Evolutionary conservation across 1,140 invertebrate genomes (phyloP).

Genomic region (Drosophila orena): DNA sequence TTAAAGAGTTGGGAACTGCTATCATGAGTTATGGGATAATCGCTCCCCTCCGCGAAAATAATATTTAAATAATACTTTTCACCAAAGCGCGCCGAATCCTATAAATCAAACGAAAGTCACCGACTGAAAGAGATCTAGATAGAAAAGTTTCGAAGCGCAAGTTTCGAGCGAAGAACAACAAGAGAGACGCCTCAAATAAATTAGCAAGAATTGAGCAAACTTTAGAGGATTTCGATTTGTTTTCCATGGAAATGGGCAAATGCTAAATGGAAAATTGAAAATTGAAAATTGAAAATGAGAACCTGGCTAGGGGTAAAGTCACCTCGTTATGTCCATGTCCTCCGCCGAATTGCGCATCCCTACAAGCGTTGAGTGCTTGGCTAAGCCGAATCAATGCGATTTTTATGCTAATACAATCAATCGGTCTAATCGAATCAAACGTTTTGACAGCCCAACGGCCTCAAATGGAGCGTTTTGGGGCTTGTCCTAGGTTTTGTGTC

Average conservation of each 20-base stretch:
- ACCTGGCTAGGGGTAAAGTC: slow-evolving; percentile 23
- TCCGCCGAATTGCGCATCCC: slow-evolving; percentile 11
- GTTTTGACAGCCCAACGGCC: slow-evolving; percentile 72
- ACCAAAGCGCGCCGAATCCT: slow-evolving; percentile 31
- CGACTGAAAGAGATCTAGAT: slow-evolving; percentile 38
- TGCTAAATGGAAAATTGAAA: not conserved
- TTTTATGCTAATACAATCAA: slow-evolving; percentile 80
- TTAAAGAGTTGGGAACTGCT: not conserved
- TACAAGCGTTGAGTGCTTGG: slow-evolving; percentile 46
- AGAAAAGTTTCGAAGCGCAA: slow-evolving; percentile 35
- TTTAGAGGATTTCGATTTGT: slow-evolving; percentile 45
- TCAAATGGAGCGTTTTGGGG: slow-evolving; percentile 62
- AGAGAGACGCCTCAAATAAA: slow-evolving; percentile 32
- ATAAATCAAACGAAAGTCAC: slow-evolving; percentile 44
- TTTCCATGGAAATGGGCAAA: slow-evolving; percentile 25
- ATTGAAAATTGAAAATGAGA: slow-evolving; percentile 44
- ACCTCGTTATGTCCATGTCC: slow-evolving; percentile 24
- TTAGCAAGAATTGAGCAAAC: slow-evolving; percentile 41
- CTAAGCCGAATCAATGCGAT: slow-evolving; percentile 75
- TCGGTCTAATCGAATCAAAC: slow-evolving; percentile 80
- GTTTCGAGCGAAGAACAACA: slow-evolving; percentile 35
- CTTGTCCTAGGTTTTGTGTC: slow-evolving; percentile 33
- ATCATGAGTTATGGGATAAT: slow-evolving; percentile 29
- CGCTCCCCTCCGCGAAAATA: slow-evolving; percentile 16
- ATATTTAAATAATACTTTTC: slow-evolving; percentile 57